Conservation (phyloP, 2,888 invertebrate species). For the Rotaria magnacalcarata region DNA sequence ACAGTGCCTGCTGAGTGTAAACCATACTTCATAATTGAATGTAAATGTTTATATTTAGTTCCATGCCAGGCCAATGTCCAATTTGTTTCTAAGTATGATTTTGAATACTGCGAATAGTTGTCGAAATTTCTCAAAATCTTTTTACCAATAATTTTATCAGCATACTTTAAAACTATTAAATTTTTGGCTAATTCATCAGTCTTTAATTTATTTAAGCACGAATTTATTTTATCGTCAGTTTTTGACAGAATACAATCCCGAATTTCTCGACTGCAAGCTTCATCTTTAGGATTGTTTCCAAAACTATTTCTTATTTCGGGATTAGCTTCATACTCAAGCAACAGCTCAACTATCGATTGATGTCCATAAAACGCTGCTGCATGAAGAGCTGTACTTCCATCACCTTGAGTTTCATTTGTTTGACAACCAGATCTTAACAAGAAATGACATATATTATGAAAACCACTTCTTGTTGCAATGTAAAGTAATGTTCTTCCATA, state of each 20-base stretch:
- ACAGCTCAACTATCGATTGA: neutral
- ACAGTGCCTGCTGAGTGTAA: neutral
- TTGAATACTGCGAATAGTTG: neutral
- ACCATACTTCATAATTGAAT: neutral
- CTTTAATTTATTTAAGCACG: neutral
- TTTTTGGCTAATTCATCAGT: neutral
- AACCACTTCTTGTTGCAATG: neutral
- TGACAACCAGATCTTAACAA: neutral
- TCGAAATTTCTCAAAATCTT: neutral
- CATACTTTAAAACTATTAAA: neutral
- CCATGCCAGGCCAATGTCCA: slow-evolving; percentile 10
- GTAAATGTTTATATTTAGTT: neutral
- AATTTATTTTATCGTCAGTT: neutral
- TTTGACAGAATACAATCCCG: neutral
- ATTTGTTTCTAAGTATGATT: neutral
- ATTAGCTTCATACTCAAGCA: neutral
- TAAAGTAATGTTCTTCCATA: neutral
- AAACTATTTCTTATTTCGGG: neutral
- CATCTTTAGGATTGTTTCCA: neutral
- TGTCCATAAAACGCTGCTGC: neutral
- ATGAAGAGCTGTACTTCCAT: neutral
- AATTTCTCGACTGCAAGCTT: neutral
- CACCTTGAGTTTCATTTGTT: neutral
- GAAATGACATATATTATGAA: neutral
- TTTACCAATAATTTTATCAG: neutral